A percentile compares a stretch with the other conserved stretches of the same genome.
Evolutionary conservation across 2,888 invertebrate genomes (phyloP).

Genomic region (Nymphalis c-album): DNA sequence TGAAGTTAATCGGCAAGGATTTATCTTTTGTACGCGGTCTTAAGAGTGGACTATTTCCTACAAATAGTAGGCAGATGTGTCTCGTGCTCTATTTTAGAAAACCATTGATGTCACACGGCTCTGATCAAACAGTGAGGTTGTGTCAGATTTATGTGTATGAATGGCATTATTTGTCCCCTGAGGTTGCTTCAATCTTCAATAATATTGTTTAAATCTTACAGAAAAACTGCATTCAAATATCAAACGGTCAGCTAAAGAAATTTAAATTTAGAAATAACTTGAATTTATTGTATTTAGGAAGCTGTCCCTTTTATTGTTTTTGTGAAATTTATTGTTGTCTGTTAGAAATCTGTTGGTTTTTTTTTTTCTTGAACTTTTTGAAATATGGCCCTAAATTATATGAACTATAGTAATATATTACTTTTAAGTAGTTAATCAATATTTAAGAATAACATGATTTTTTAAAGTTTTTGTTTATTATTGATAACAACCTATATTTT

Average conservation of each 20-base stretch:
- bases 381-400: too few species aligned
- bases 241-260: conserved; percentile 1
- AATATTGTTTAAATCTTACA: background rate
- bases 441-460: too few species aligned
- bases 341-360: too few species aligned
- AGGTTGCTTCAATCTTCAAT: background rate
- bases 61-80: conserved; percentile 43
- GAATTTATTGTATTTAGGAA: background rate
- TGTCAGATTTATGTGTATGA: conserved; percentile 45
- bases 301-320: background rate
- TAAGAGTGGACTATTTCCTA: conserved; percentile 32
- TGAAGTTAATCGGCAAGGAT: background rate
- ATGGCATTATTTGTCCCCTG: conserved; percentile 43
- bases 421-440: too few species aligned
- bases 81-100: conserved; percentile 41
- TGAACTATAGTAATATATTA: too few species aligned
- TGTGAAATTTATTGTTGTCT: too few species aligned
- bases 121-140: conserved; percentile 47
- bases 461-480: too few species aligned
- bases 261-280: background rate
- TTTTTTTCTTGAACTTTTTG: too few species aligned
- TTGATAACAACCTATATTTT: too few species aligned
- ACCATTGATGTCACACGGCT: conserved; percentile 44
- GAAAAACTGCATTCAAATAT: background rate
- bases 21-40: conserved; percentile 24